phyloP scores from a whole-genome alignment of 1,140 invertebrate species.

The Drosophila funebris region DNA sequence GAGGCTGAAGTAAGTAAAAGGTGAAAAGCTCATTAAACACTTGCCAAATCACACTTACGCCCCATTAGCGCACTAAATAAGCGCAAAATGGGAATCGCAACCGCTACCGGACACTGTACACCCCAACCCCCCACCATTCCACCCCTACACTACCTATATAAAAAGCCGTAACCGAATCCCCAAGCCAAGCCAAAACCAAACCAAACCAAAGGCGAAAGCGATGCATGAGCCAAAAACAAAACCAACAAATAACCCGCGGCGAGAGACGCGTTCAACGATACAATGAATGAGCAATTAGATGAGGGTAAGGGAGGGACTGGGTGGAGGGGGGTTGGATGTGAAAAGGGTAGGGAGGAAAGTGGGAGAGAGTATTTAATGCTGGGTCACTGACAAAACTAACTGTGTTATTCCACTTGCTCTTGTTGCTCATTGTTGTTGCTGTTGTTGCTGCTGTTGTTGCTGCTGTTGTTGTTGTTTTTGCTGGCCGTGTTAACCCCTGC shows the following conservation, averaged over 20 bases:
- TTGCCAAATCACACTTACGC: constrained; percentile 78
- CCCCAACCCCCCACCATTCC: background rate
- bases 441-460: constrained; percentile 10
- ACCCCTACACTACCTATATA: constrained; percentile 6
- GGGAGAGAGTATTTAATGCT: constrained; percentile 60
- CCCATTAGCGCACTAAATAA: constrained; percentile 79
- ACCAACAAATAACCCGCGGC: constrained; percentile 77
- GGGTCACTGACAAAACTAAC: constrained; percentile 72
- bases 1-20: constrained; percentile 28
- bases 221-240: constrained; percentile 51
- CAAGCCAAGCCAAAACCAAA: constrained; percentile 10
- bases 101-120: background rate
- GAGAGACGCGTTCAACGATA: constrained; percentile 41
- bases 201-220: constrained; percentile 32
- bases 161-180: constrained; percentile 30
- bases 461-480: constrained; percentile 11
- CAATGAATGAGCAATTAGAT: too few species aligned
- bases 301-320: too few species aligned
- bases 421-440: constrained; percentile 18
- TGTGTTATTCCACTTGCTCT: constrained; percentile 27
- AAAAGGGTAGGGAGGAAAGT: background rate
- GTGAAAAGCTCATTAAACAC: constrained; percentile 79
- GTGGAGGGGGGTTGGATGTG: background rate
- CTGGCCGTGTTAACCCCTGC: constrained; percentile 66
- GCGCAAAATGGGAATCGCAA: constrained; percentile 59